A percentile compares a stretch with the other conserved stretches of the same genome.
Conservation (phyloP, 2,888 invertebrate species). For the Apoderus coryli region DNA sequence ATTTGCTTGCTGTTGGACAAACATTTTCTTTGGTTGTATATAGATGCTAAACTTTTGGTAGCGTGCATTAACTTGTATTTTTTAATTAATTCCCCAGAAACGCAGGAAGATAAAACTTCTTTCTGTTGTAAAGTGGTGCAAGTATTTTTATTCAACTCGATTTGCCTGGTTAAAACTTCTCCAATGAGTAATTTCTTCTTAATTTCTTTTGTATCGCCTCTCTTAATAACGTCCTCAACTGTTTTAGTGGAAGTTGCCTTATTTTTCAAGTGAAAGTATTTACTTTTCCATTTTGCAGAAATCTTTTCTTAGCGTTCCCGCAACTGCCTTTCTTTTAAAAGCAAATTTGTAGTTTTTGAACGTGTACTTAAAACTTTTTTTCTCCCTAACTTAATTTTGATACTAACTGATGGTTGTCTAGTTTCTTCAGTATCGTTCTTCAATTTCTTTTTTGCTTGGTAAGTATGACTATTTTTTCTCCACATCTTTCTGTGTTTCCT, state of each 20-base stretch:
- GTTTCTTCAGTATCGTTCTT: constrained; percentile 2
- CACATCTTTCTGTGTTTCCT: constrained; percentile 2
- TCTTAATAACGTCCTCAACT: constrained; percentile 3
- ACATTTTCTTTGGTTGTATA: constrained; percentile 1
- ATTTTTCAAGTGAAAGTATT: constrained; percentile 1
- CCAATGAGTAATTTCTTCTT: constrained; percentile 2
- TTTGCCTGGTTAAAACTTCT: constrained; percentile 3
- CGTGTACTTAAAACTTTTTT: constrained; percentile 1
- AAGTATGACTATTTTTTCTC: constrained; percentile 3
- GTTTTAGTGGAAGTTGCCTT: constrained; percentile 1
- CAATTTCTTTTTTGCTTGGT: constrained; percentile 1
- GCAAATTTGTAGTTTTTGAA: not conserved
- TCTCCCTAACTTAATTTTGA: constrained; percentile 1
- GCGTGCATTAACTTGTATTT: constrained; percentile 2
- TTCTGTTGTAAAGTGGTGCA: constrained; percentile 3
- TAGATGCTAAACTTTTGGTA: not conserved
- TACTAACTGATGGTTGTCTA: not conserved
- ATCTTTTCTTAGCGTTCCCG: constrained; percentile 1
- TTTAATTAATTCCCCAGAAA: not conserved
- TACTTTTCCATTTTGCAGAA: not conserved
- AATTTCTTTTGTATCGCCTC: constrained; percentile 1
- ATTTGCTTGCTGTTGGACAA: constrained; percentile 1
- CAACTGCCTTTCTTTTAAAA: constrained; percentile 2
- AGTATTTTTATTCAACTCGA: constrained; percentile 2
- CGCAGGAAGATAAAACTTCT: constrained; percentile 2